Percentiles rank a stretch among this genome's conserved stretches.
These are phyloP conservation scores for Phortica magna DNA, from an alignment of 2,888 invertebrate genomes.

Conservation along the genomic window DNA sequence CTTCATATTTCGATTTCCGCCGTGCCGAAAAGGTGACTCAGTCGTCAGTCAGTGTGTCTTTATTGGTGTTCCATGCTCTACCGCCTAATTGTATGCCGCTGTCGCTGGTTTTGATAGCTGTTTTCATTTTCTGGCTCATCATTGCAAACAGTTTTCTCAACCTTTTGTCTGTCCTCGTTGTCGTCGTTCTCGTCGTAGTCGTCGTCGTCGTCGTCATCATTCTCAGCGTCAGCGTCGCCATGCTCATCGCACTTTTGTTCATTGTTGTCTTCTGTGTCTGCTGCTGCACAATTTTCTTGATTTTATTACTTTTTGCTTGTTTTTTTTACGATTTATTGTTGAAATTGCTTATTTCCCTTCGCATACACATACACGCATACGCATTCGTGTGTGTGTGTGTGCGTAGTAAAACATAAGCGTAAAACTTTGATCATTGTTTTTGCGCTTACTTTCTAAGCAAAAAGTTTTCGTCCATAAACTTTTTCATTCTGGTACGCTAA, in stretches of 20 bases:
- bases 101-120: slow-evolving; percentile 51
- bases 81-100: slow-evolving; percentile 41
- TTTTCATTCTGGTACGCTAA: neutral
- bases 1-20: slow-evolving; percentile 65
- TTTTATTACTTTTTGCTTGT: slow-evolving; percentile 68
- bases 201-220: neutral
- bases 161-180: slow-evolving; percentile 5
- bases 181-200: slow-evolving; percentile 2
- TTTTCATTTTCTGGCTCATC: slow-evolving; percentile 52
- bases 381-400: slow-evolving; percentile 7
- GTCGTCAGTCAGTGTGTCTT: slow-evolving; percentile 48
- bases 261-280: slow-evolving; percentile 57
- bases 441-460: neutral
- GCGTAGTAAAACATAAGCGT: neutral
- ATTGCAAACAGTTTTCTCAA: slow-evolving; percentile 39
- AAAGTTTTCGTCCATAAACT: too few species aligned
- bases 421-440: slow-evolving; percentile 5
- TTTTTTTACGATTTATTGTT: slow-evolving; percentile 66
- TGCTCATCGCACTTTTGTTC: neutral
- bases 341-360: slow-evolving; percentile 70
- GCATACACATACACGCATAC: slow-evolving; percentile 46
- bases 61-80: slow-evolving; percentile 27
- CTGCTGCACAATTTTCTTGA: slow-evolving; percentile 58
- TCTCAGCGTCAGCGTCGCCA: slow-evolving; percentile 28
- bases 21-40: slow-evolving; percentile 61